Percentiles rank a stretch among this genome's conserved stretches.
phyloP scores from a whole-genome alignment of 2,888 invertebrate genomes.

The Heliconius charithonia region DNA sequence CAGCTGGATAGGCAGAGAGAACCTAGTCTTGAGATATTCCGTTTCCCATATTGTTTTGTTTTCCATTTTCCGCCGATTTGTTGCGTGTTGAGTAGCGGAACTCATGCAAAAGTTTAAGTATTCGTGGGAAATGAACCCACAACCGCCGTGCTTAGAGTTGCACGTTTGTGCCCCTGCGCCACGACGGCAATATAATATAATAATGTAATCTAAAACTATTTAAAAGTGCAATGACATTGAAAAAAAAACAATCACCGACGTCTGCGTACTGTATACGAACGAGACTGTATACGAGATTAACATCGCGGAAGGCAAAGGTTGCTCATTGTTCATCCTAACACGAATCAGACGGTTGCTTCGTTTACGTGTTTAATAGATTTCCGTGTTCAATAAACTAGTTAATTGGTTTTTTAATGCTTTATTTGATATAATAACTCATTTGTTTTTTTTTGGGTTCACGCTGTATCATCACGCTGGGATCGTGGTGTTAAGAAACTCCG shows the following conservation, averaged over 20 bases:
- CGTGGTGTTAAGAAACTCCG: too few relatives aligned
- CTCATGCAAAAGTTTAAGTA: neutral
- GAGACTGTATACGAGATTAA: slow-evolving; percentile 23
- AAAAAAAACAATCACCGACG: neutral
- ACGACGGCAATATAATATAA: neutral
- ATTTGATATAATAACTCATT: neutral
- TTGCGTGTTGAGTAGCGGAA: neutral
- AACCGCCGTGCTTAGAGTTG: too few relatives aligned
- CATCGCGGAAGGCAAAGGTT: slow-evolving; percentile 34
- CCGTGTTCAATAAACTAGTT: slow-evolving; percentile 21
- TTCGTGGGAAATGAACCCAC: too few relatives aligned
- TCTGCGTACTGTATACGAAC: slow-evolving; percentile 14
- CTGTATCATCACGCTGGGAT: too few relatives aligned
- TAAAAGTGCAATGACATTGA: slow-evolving; percentile 26
- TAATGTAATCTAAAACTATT: neutral
- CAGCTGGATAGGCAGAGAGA: too few relatives aligned
- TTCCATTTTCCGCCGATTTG: too few relatives aligned
- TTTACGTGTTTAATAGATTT: slow-evolving; percentile 24
- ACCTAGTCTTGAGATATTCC: too few relatives aligned
- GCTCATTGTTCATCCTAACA: slow-evolving; percentile 31
- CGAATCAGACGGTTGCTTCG: neutral
- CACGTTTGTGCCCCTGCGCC: too few relatives aligned
- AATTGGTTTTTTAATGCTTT: neutral
- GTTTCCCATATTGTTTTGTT: too few relatives aligned
- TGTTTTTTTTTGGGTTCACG: too few relatives aligned